Evolutionary conservation across 2,888 invertebrate genomes (phyloP), one percentile per base, ranked within the genome.

Genomic region (Tenthredo mesomela): DNA sequence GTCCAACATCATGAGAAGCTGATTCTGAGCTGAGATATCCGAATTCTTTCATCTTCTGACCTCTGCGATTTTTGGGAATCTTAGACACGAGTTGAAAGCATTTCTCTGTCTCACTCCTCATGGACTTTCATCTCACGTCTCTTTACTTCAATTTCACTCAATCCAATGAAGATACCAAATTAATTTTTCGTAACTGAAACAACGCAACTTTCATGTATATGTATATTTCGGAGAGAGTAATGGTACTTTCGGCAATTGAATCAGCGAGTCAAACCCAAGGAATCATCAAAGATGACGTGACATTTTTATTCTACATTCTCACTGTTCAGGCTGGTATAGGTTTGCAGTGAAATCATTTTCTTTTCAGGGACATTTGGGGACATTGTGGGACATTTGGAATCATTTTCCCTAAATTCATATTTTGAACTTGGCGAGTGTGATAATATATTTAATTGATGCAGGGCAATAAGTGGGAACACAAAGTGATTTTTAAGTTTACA

Each of bases 41-140:
- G 61, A 61, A 61, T 61, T 61, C 61, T 61, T 61, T 61, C 61
- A 61, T 61, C 61, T 61, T 61, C 25, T 25, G 25, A 61, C 61
- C 25, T 61, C 25, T n/a, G 61, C 61, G 61, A 29, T 61, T 61
- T 61, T 21, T 21, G 61, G 21, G 12, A 29, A 61, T 61, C 25
- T 9, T 61, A 29, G 61, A 21, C 4, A 61, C 61, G 12, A 61
- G 25, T 61, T 25, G 61, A 61, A 61, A 61, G 61, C 61, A 29
- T 61, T 25, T 61, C 25, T 61, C 61, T 21, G 9, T 61, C 12
- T 61, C 9, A 29, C 25, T 61, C 61, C 12, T 25, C 61, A 61
- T 25, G 61, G 61, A 61, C 61, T 29, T 61, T 61, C 12, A 61
- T 61, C 61, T 61, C 25, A 61, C 61, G 61, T 61, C 25, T 25